These are phyloP conservation scores for Heliangelus exortis DNA, from an alignment of 2,797 vertebrate genomes.

Conservation along the genomic window DNA sequence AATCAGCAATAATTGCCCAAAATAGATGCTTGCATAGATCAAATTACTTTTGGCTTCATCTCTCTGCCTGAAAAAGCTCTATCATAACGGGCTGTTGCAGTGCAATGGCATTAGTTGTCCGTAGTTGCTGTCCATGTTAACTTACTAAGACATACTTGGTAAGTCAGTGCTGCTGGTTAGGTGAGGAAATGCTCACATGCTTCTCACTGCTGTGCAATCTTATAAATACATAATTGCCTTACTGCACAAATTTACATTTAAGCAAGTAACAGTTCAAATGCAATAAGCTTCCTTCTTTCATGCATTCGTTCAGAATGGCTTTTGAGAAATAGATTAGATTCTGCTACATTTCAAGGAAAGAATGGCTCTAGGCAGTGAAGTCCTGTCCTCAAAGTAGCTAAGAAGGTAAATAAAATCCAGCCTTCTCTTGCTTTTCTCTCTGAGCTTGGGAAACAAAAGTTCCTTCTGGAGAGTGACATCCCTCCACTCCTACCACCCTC, in stretches of 20 bases:
- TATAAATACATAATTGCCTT: neutral
- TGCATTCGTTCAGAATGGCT: neutral
- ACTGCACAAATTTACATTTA: neutral
- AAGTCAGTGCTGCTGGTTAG: neutral
- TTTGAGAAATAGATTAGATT: neutral
- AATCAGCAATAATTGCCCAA: conserved; percentile 8
- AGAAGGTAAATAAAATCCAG: neutral
- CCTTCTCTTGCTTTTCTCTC: neutral
- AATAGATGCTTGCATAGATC: conserved; percentile 7
- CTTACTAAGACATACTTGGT: neutral
- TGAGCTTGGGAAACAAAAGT: neutral
- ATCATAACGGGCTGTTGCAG: neutral
- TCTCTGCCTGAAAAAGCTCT: neutral
- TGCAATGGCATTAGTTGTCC: neutral
- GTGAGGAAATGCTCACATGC: neutral
- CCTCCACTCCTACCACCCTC: neutral
- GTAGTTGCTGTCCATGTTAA: neutral
- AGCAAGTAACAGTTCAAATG: neutral
- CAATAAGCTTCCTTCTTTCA: neutral
- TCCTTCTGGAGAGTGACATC: neutral
- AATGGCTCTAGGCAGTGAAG: neutral
- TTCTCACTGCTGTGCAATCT: neutral
- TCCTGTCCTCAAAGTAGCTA: neutral
- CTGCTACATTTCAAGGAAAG: neutral
- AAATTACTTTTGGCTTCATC: conserved; percentile 1